phyloP scores from a whole-genome alignment of 2,113 vertebrate genomes.

The Oreotrochilus melanogaster region DNA sequence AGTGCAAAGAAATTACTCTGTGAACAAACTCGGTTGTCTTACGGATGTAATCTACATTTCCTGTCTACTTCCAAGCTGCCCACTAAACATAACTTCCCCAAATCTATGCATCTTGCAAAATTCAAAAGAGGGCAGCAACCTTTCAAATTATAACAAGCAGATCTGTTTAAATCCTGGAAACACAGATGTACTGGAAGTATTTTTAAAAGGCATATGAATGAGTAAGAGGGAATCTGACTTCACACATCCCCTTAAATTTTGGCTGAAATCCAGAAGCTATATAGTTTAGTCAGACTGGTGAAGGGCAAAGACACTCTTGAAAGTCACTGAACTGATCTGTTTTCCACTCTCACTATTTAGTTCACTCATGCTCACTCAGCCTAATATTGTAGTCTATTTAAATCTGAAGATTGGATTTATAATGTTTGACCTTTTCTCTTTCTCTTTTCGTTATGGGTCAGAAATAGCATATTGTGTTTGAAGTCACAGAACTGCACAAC shows the following conservation, averaged over 20 bases:
- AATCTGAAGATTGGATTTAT: neutral
- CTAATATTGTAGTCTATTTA: neutral
- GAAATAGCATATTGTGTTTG: neutral
- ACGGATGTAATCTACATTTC: neutral
- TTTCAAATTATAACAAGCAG: neutral
- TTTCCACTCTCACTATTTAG: neutral
- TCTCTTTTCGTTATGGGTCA: neutral
- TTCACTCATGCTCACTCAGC: neutral
- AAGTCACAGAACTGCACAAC: neutral
- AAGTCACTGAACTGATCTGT: neutral
- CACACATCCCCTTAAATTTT: neutral
- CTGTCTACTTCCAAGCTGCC: neutral
- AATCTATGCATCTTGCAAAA: neutral
- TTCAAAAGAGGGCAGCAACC: neutral
- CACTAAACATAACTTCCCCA: neutral
- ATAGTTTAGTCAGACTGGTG: neutral
- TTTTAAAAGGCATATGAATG: neutral
- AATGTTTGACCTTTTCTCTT: neutral
- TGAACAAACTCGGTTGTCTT: neutral
- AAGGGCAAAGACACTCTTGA: neutral
- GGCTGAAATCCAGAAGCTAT: neutral
- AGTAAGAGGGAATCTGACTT: neutral
- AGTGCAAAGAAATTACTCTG: neutral
- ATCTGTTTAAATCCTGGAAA: neutral
- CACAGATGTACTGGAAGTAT: neutral